Percentiles rank a stretch among this genome's conserved stretches.
Evolutionary conservation across 35 echinoderm and acorn worm genomes (phyloP).

Genomic region (Antedon bifida): DNA sequence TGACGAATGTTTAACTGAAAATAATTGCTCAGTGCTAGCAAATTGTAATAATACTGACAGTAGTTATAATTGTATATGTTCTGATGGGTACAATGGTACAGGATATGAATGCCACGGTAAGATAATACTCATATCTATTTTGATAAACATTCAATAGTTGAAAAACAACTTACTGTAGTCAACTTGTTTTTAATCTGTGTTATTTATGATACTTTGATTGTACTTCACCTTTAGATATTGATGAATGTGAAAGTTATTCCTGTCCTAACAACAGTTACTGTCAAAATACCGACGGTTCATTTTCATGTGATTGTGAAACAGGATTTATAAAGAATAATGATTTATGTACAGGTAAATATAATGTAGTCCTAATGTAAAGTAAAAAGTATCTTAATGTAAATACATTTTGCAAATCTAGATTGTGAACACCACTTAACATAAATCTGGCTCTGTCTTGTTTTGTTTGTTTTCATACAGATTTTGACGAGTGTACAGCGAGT

Average conservation of each 20-base stretch:
- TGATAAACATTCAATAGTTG: too few relatives aligned
- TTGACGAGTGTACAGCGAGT: not conserved
- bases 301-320: not conserved
- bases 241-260: not conserved
- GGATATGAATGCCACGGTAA: not conserved
- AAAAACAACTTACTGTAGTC: too few relatives aligned
- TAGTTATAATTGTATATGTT: slow-evolving; percentile 36
- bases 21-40: slow-evolving; percentile 25
- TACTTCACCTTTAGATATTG: not conserved
- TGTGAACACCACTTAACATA: too few relatives aligned
- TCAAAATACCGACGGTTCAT: not conserved
- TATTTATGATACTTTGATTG: too few relatives aligned
- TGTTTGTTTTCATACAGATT: too few relatives aligned
- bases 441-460: too few relatives aligned
- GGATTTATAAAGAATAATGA: not conserved
- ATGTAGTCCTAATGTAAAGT: too few relatives aligned
- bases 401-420: too few relatives aligned
- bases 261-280: not conserved
- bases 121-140: not conserved
- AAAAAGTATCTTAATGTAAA: too few relatives aligned
- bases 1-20: slow-evolving; percentile 30
- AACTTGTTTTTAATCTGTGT: too few relatives aligned
- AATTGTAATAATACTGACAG: slow-evolving; percentile 42
- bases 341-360: not conserved
- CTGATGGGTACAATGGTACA: slow-evolving; percentile 6